These are phyloP conservation scores for Siniperca obscura DNA, from an alignment of 2,797 vertebrate species.

Conservation along the genomic window DNA sequence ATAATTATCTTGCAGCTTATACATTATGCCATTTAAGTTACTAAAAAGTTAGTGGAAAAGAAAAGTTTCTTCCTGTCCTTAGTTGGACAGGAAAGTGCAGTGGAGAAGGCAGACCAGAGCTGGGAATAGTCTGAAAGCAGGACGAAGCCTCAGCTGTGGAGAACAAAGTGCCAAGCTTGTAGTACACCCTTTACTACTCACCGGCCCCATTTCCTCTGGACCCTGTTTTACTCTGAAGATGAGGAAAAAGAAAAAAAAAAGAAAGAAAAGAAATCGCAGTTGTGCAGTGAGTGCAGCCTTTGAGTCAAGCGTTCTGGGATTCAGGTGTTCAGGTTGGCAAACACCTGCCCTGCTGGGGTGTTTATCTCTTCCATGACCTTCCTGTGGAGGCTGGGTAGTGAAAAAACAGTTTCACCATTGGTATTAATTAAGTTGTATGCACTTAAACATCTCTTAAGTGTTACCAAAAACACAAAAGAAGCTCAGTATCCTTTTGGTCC, in stretches of 20 bases:
- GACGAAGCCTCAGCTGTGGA: conserved; percentile 74
- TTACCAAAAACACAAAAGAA: conserved; percentile 20
- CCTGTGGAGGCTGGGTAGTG: neutral
- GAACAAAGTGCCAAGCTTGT: conserved; percentile 73
- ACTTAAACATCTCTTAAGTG: conserved; percentile 15
- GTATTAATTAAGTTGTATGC: conserved; percentile 7
- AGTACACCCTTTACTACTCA: conserved; percentile 56
- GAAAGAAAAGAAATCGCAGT: neutral
- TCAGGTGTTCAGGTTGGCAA: conserved; percentile 47
- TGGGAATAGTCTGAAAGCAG: conserved; percentile 74
- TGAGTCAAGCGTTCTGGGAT: conserved; percentile 42
- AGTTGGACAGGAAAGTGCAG: conserved; percentile 39
- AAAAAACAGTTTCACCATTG: neutral
- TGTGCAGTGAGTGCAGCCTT: conserved; percentile 20
- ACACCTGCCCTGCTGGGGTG: conserved; percentile 51
- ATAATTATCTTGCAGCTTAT: neutral
- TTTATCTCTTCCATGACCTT: conserved; percentile 39
- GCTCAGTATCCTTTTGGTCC: neutral
- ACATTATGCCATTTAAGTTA: neutral
- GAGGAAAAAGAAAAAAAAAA: conserved; percentile 5
- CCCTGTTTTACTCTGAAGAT: conserved; percentile 54
- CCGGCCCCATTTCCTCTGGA: conserved; percentile 66
- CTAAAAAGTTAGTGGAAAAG: conserved; percentile 6
- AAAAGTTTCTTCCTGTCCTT: conserved; percentile 53
- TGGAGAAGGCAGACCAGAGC: conserved; percentile 36